Percentiles rank a stretch among this genome's conserved stretches.
These are phyloP conservation scores for Bhutanitis thaidina DNA, from an alignment of 2,888 invertebrate genomes.

Conservation along the genomic window DNA sequence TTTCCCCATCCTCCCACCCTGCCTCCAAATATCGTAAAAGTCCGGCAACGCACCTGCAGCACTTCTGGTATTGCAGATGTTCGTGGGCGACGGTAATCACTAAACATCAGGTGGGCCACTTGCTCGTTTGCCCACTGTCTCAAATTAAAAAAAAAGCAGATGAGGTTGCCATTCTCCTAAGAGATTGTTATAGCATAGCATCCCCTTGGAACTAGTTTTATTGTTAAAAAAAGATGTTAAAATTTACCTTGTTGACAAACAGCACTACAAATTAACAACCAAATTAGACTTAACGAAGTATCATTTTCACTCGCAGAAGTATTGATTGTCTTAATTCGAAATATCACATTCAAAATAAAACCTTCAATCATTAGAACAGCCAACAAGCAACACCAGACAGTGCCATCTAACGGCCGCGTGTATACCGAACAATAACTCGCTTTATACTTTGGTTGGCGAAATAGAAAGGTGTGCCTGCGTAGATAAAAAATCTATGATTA, in stretches of 20 bases:
- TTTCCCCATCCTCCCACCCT: too few relatives aligned
- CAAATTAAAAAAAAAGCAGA: too few relatives aligned
- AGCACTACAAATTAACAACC: conserved; percentile 65
- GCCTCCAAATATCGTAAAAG: too few relatives aligned
- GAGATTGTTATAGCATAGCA: too few relatives aligned
- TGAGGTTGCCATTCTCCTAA: too few relatives aligned
- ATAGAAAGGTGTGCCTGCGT: conserved; percentile 82
- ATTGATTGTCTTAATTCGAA: conserved; percentile 35
- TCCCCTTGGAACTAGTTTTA: too few relatives aligned
- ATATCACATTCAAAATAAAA: conserved; percentile 37
- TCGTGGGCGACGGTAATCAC: too few relatives aligned
- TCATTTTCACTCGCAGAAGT: conserved; percentile 42
- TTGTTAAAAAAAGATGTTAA: not conserved
- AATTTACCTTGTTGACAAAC: conserved; percentile 69
- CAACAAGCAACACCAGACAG: conserved; percentile 79
- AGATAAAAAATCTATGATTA: not conserved
- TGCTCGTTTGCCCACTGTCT: too few relatives aligned
- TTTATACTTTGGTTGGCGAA: conserved; percentile 83
- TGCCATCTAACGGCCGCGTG: conserved; percentile 79
- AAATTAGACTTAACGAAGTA: conserved; percentile 60
- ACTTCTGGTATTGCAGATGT: too few relatives aligned
- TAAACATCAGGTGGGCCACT: too few relatives aligned
- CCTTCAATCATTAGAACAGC: conserved; percentile 46
- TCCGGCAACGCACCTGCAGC: too few relatives aligned
- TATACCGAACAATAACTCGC: conserved; percentile 81